phyloP scores from a whole-genome alignment of 2,113 vertebrate species.

The Oncorhynchus clarkii region DNA sequence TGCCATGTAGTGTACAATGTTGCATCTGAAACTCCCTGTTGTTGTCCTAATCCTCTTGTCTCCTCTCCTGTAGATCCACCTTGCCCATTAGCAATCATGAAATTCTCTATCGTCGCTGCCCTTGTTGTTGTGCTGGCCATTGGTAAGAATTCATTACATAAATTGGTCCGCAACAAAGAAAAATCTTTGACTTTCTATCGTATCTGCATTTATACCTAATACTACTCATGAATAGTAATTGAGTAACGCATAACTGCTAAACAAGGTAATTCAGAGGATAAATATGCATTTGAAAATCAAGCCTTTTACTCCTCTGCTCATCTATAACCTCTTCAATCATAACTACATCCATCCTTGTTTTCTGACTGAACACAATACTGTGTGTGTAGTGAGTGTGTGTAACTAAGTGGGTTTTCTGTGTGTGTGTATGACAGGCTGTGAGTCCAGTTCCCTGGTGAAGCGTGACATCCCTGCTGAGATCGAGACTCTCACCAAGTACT shows the following conservation, averaged over 20 bases:
- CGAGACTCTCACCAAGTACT: slow-evolving; percentile 47
- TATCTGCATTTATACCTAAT: too few species aligned
- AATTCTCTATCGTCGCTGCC: slow-evolving; percentile 43
- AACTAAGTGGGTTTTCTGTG: background rate
- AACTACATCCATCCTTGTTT: background rate
- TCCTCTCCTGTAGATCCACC: slow-evolving; percentile 14
- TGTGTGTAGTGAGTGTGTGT: background rate
- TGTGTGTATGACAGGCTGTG: slow-evolving; percentile 45
- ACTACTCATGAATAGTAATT: too few species aligned
- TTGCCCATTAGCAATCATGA: slow-evolving; percentile 59
- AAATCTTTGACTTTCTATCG: background rate
- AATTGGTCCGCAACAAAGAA: background rate
- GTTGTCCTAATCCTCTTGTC: background rate
- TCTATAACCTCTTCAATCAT: background rate
- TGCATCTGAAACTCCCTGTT: background rate
- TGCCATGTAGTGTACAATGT: background rate
- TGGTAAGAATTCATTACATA: slow-evolving; percentile 36
- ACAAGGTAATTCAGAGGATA: too few species aligned
- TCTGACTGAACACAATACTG: too few species aligned
- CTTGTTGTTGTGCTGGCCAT: slow-evolving; percentile 55
- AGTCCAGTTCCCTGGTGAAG: slow-evolving; percentile 59
- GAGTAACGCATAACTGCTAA: too few species aligned
- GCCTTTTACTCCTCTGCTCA: background rate
- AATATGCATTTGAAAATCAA: too few species aligned
- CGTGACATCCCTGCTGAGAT: slow-evolving; percentile 49